These are phyloP conservation scores for Eutrigla gurnardus DNA, from an alignment of 2,797 vertebrate genomes.

Conservation along the genomic window DNA sequence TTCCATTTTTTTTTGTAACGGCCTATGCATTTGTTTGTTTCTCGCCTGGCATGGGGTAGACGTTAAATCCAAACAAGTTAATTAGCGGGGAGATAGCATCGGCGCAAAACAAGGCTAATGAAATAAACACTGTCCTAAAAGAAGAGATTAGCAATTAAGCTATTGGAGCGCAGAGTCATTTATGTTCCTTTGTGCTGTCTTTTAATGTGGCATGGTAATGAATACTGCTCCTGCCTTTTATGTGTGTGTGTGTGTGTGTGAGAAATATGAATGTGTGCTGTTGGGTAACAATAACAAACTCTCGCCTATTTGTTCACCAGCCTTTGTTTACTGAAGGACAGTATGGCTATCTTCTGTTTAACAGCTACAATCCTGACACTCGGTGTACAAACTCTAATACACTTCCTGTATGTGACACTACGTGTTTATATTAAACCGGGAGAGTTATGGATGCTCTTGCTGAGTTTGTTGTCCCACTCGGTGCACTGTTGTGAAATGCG, in stretches of 20 bases:
- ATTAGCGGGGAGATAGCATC: conserved; percentile 75
- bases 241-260: conserved; percentile 20
- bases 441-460: conserved; percentile 26
- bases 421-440: conserved; percentile 29
- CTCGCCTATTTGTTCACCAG: conserved; percentile 48
- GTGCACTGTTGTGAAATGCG: conserved; percentile 33
- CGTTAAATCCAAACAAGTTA: conserved; percentile 78
- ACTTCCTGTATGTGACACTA: conserved; percentile 32
- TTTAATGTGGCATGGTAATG: conserved; percentile 69
- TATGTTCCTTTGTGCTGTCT: conserved; percentile 70
- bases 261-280: conserved; percentile 18
- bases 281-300: conserved; percentile 49
- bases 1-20: conserved; percentile 5
- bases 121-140: conserved; percentile 80
- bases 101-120: conserved; percentile 67
- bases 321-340: conserved; percentile 55
- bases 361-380: conserved; percentile 40
- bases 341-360: conserved; percentile 46
- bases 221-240: conserved; percentile 41
- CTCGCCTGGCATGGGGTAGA: conserved; percentile 39
- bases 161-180: conserved; percentile 68
- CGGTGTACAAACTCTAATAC: conserved; percentile 20
- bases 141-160: conserved; percentile 81
- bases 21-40: conserved; percentile 50
- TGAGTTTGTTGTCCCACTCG: conserved; percentile 18